Evolutionary conservation across 2,888 invertebrate species (phyloP).

Genomic region (Germaria angustata): DNA sequence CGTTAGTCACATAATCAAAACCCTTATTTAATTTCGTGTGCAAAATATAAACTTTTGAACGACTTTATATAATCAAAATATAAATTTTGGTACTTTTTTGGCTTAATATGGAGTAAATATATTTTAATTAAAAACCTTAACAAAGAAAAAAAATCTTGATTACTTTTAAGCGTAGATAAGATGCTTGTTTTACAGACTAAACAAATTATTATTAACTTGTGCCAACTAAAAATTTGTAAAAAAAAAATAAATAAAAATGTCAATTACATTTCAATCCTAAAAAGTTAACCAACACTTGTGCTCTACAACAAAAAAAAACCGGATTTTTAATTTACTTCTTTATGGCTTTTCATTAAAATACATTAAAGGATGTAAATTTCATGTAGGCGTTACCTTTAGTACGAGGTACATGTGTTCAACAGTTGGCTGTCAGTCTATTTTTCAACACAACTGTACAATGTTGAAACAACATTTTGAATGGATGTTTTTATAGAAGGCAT

Average conservation of each 20-base stretch:
- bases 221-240: not conserved
- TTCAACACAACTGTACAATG: constrained; percentile 32
- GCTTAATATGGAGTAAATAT: not conserved
- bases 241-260: constrained; percentile 2
- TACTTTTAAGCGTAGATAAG: constrained; percentile 51
- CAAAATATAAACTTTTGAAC: constrained; percentile 14
- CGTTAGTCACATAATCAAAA: not conserved
- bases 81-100: constrained; percentile 27
- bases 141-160: constrained; percentile 1
- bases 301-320: constrained; percentile 28
- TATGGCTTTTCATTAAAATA: not conserved
- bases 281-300: constrained; percentile 52
- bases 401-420: constrained; percentile 28
- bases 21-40: not conserved
- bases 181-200: constrained; percentile 57
- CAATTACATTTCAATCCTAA: not conserved
- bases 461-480: constrained; percentile 33
- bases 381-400: constrained; percentile 60
- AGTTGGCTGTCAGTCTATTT: constrained; percentile 47
- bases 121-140: constrained; percentile 37
- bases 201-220: constrained; percentile 29
- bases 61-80: not conserved
- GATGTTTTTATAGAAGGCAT: not conserved
- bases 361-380: constrained; percentile 61
- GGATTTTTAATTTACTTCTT: constrained; percentile 38